Base-by-base conservation (phyloP, 2,113 vertebrate genomes). In the Castor canadensis region DNA sequence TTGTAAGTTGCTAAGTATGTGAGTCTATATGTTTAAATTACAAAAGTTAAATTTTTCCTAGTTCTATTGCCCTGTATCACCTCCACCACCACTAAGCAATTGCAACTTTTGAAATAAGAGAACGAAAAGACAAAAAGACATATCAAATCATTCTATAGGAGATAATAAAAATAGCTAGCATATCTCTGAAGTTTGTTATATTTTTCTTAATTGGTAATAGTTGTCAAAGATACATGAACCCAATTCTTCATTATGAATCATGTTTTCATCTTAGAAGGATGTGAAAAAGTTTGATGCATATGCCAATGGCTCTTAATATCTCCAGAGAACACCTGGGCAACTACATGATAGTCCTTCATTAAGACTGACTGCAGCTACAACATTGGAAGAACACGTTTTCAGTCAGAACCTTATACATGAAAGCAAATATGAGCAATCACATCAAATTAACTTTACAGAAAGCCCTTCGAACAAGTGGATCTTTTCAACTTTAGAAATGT, bases 401-500 rank as follows among this genome's bases (percentile, higher is more conserved):
- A 85, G 12, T 32, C 40, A 72, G 16, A 90, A 69, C 20, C 71
- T 79, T 38, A 80, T 17, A 86, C 2, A 58, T 87, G 64, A 80
- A 91, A 49, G 60, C 30, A 47, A 92, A 66, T 66, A 22, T 43
- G 54, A 92, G 92, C 45, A 96, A 90, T 81, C 38, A 75, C 13
- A 67, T 85, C 60, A 85, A 85, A 90, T 90, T 93, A 94, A 91
- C 45, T 49, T 58, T 87, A 85, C 6, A 91, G 15, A 81, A 87
- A 91, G 19, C 9, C 16, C 35, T 85, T 87, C 45, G 40, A 87
- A 73, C n/a, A 3, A 60, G 43, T 54, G 15, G 24, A 24, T 43
- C 35, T 64, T 85, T 87, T 91, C n/a, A 64, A 69, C 43, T 84
- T 94, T 87, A 83, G 62, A 97, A 64, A 95, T 47, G 32, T 86